Evolutionary conservation across 2,113 vertebrate species (phyloP).

Genomic region (Geothlypis trichas): DNA sequence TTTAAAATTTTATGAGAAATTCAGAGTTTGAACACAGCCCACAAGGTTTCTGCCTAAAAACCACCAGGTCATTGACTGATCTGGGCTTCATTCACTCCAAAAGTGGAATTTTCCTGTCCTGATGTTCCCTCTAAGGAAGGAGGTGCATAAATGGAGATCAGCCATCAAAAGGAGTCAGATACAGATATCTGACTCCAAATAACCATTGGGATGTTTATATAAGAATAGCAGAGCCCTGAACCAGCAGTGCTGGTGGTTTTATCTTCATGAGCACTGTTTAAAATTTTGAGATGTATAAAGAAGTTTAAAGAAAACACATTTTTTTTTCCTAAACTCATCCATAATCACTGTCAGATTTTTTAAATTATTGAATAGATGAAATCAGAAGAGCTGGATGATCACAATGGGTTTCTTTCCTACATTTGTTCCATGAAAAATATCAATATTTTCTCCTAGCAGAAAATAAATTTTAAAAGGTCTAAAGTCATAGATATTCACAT

Average conservation of each 20-base stretch:
- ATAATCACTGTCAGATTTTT: neutral
- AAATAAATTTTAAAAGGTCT: neutral
- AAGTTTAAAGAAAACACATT: neutral
- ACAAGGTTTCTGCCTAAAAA: neutral
- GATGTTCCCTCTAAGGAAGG: neutral
- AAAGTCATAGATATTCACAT: neutral
- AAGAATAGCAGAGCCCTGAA: neutral
- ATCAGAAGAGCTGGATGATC: neutral
- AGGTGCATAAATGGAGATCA: neutral
- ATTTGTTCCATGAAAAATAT: neutral
- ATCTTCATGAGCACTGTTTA: neutral
- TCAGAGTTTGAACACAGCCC: neutral
- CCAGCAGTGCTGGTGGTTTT: neutral
- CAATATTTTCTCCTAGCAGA: neutral
- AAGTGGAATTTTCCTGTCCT: neutral
- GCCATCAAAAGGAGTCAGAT: neutral
- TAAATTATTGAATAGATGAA: neutral
- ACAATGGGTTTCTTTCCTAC: rapidly evolving
- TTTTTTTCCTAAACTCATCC: neutral
- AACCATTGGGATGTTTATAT: neutral
- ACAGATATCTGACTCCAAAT: neutral
- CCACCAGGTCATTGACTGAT: neutral
- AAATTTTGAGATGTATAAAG: neutral
- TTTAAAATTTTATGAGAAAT: neutral
- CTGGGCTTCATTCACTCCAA: neutral